Base-by-base conservation (phyloP, 1,140 invertebrate genomes). In the Drosophila ananassae region DNA sequence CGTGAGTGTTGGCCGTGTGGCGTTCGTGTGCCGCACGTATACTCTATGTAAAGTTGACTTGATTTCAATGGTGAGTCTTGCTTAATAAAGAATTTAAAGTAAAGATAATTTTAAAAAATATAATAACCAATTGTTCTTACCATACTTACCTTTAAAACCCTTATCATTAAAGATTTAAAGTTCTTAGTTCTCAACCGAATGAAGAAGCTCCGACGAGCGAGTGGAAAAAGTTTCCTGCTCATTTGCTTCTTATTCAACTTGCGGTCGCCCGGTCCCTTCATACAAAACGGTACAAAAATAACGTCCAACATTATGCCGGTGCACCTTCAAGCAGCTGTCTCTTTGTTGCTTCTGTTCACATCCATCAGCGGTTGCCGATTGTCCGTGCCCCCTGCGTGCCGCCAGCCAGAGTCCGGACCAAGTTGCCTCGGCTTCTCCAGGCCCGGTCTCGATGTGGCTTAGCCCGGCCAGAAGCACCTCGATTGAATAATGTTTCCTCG, bases 401-500 rank as follows among this genome's bases (percentile, higher is more conserved):
- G 37, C 52, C 24, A 50, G 41, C 57, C n/a, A 12, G 37, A 39
- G 3, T 13, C 46, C 6, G 30, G 30, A 32, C 30, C 4, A 32
- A 32, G 30, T 28, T 39, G 6, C 17, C 17, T 21, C 10, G 13
- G 1, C 24, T 24, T 17, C 13, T 44, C 39, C 39, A 7, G 21
- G 46, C 25, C 5, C 24, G 22, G 17, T 17, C 24, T 66, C 58
- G 63, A 46, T 64, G 32, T 44, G 59, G 63, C 63, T 67, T 67
- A 67, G 58, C 59, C 32, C 1, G 59, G 47, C 47, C 63, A 22
- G 60, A 64, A 67, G 62, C 60, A 37, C 69, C 71, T 69, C 75
- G 74, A 89, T 87, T 82, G 83, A 87, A 81, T 79, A 71, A 85
- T 80, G 73, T 75, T 44, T 66, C 44, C 60, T 76, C 62, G 62